phyloP scores from a whole-genome alignment of 2,888 invertebrate species.

The Limnephilus marmoratus region DNA sequence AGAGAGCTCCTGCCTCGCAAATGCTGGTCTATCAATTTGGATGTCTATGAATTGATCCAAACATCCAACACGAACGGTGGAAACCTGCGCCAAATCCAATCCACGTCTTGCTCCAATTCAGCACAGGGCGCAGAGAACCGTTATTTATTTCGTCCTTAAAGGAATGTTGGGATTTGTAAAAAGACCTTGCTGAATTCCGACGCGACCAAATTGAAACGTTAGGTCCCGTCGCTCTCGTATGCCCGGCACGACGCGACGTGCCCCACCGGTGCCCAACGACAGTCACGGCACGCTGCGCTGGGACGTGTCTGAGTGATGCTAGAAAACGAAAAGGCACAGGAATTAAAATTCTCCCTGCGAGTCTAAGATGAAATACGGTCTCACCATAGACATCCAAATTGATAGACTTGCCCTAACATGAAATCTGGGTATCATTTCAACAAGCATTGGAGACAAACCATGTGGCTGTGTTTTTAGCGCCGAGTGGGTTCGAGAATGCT shows the following conservation, averaged over 20 bases:
- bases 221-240: neutral
- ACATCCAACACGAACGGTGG: neutral
- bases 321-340: constrained; percentile 36
- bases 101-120: neutral
- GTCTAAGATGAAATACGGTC: neutral
- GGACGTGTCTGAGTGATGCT: constrained; percentile 26
- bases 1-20: too few species aligned
- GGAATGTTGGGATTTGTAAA: constrained; percentile 36
- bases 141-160: neutral
- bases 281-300: neutral
- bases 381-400: neutral
- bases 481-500: too few species aligned
- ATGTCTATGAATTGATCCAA: neutral
- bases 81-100: neutral
- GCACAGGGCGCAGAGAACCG: neutral
- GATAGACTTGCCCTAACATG: too few species aligned
- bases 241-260: constrained; percentile 23
- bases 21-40: too few species aligned
- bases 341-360: constrained; percentile 33
- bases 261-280: constrained; percentile 21
- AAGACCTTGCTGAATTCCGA: constrained; percentile 8
- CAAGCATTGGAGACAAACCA: too few species aligned
- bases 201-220: constrained; percentile 47
- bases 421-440: too few species aligned
- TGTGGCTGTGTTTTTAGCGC: too few species aligned